Evolutionary conservation across 2,113 vertebrate genomes (phyloP).

Genomic region (Abramis brama): DNA sequence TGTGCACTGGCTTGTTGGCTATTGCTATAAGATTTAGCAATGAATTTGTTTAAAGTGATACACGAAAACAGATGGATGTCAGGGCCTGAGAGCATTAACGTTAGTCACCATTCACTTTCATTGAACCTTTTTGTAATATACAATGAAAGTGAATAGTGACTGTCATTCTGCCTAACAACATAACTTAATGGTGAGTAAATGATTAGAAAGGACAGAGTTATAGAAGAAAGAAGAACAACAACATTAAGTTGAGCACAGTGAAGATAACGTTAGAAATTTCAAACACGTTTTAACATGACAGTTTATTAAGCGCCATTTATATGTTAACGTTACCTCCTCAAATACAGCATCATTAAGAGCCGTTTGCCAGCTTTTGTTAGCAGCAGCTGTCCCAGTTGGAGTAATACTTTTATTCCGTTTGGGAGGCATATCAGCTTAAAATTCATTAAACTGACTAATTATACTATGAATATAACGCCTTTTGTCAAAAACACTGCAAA

Average conservation of each 20-base stretch:
- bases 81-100: no score
- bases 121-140: background rate
- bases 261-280: no score
- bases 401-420: constrained; percentile 40
- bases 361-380: constrained; percentile 24
- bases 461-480: background rate
- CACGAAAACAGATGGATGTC: background rate
- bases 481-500: background rate
- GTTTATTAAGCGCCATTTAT: background rate
- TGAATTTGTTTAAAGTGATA: background rate
- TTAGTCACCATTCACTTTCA: background rate
- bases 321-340: constrained; percentile 53
- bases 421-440: constrained; percentile 21
- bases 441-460: background rate
- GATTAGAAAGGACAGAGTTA: background rate
- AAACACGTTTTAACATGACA: background rate
- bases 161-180: background rate
- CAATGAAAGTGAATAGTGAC: background rate
- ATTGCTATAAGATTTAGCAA: background rate
- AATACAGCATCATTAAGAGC: constrained; percentile 34
- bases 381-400: background rate
- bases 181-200: background rate
- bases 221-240: background rate
- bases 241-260: no score
- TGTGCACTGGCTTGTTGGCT: no score